Evolutionary conservation across 2,888 invertebrate species (phyloP).

Genomic region (Julus scanicus): DNA sequence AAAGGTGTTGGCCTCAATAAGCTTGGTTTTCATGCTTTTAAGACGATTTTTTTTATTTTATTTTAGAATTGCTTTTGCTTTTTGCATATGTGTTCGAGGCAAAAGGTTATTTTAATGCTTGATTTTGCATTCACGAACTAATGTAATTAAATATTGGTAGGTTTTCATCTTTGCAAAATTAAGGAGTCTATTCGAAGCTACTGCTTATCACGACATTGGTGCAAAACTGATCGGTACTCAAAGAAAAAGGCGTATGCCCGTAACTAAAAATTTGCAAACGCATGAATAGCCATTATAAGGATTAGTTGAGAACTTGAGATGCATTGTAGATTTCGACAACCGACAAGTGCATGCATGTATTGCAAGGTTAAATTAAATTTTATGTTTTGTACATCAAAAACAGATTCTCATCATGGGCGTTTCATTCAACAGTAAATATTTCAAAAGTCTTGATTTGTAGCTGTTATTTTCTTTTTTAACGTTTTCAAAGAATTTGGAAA

Average conservation of each 20-base stretch:
- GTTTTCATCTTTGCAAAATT: slow-evolving; percentile 28
- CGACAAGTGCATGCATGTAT: background rate
- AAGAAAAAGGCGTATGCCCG: background rate
- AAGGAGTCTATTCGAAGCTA: background rate
- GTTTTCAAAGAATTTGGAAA: too few relatives aligned
- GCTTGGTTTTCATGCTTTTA: slow-evolving; percentile 40
- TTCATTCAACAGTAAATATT: too few relatives aligned
- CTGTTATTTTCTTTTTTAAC: too few relatives aligned
- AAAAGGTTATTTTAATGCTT: background rate
- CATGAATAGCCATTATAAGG: background rate
- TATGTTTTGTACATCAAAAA: background rate
- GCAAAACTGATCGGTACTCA: background rate
- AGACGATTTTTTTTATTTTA: background rate
- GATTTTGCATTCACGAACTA: slow-evolving; percentile 40
- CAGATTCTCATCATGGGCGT: background rate
- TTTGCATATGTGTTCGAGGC: slow-evolving; percentile 17
- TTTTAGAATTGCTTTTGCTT: background rate
- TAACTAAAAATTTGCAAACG: background rate
- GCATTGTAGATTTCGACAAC: background rate
- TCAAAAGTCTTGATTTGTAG: too few relatives aligned
- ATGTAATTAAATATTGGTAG: slow-evolving; percentile 36
- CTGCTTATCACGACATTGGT: background rate
- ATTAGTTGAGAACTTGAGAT: background rate
- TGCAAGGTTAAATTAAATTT: background rate
- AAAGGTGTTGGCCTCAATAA: slow-evolving; percentile 45